phyloP scores from a whole-genome alignment of 2,888 invertebrate species.

The Macaria liturata region DNA sequence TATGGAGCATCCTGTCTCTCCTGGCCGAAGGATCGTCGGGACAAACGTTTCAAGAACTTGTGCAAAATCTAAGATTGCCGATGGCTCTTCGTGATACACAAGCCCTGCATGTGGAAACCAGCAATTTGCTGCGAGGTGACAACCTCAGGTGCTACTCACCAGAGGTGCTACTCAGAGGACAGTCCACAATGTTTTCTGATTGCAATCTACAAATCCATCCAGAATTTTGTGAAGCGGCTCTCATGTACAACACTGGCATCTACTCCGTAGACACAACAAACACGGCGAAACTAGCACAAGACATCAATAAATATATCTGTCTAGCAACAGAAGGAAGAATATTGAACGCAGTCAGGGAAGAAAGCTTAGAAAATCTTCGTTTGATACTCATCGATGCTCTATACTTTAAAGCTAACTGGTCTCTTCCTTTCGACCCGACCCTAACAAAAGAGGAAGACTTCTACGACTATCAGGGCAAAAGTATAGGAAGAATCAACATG shows the following conservation, averaged over 20 bases:
- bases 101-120: conserved; percentile 58
- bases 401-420: conserved; percentile 90
- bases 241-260: conserved; percentile 78
- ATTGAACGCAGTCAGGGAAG: conserved; percentile 83
- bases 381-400: conserved; percentile 87
- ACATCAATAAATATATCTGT: conserved; percentile 87
- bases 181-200: conserved; percentile 66
- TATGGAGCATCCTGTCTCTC: conserved; percentile 71
- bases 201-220: conserved; percentile 58
- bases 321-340: conserved; percentile 87
- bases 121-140: conserved; percentile 52
- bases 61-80: conserved; percentile 59
- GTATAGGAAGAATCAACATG: conserved; percentile 86
- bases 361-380: conserved; percentile 61
- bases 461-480: conserved; percentile 81
- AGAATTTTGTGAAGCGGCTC: conserved; percentile 69
- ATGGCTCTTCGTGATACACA: conserved; percentile 63
- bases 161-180: conserved; percentile 62
- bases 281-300: conserved; percentile 69
- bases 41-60: conserved; percentile 66
- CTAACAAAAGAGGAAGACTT: conserved; percentile 82
- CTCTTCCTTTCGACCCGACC: conserved; percentile 83
- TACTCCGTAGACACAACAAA: conserved; percentile 82
- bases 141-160: conserved; percentile 55
- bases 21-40: conserved; percentile 72